These are phyloP conservation scores for Camponotus vicinus DNA, from an alignment of 1,140 invertebrate genomes.

Conservation along the genomic window DNA sequence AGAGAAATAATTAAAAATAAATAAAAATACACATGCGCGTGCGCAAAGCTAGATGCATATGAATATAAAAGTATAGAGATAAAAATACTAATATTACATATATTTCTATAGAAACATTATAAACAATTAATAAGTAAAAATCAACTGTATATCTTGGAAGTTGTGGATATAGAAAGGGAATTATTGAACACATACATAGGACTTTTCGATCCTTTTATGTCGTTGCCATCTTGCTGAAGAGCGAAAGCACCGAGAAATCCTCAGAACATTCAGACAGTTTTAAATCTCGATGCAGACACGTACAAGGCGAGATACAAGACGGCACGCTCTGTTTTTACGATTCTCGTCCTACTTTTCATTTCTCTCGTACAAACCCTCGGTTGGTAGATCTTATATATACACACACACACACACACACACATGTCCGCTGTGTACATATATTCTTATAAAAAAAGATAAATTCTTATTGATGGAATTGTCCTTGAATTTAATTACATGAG, in stretches of 20 bases:
- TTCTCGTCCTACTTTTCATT: constrained; percentile 72
- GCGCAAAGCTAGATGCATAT: not conserved
- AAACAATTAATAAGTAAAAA: constrained; percentile 30
- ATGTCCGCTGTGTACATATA: not conserved
- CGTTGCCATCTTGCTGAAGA: not conserved
- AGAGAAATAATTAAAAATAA: not conserved
- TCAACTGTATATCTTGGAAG: constrained; percentile 20
- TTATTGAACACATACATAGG: constrained; percentile 7
- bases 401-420: too few species aligned
- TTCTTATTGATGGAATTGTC: constrained; percentile 56
- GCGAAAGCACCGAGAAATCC: constrained; percentile 54
- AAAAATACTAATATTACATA: constrained; percentile 12
- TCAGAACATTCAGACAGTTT: constrained; percentile 48
- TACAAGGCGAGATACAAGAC: constrained; percentile 57
- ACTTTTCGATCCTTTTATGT: constrained; percentile 7
- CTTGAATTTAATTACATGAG: constrained; percentile 70
- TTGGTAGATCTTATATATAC: constrained; percentile 15
- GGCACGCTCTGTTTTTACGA: constrained; percentile 67
- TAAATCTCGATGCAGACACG: constrained; percentile 62
- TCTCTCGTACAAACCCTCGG: constrained; percentile 42
- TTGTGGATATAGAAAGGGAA: constrained; percentile 20
- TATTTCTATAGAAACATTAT: not conserved
- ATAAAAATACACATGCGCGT: not conserved
- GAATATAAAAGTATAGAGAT: not conserved
- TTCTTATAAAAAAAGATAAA: constrained; percentile 54